Base-by-base conservation (phyloP, 2,888 invertebrate species). In the Pelosia muscerda region DNA sequence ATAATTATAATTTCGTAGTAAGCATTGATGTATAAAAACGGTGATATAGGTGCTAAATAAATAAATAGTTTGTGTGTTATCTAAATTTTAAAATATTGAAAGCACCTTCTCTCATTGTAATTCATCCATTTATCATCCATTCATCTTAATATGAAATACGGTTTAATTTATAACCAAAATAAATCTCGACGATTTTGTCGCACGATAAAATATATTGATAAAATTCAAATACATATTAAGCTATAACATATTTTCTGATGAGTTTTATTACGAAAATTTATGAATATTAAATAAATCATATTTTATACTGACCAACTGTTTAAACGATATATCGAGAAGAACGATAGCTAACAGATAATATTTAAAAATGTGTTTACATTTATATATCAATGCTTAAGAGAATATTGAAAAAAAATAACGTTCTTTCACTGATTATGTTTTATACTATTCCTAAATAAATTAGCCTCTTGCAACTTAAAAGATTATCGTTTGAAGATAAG, bases 401-500 rank as follows among this genome's bases (percentile, higher is more conserved):
- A 56, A 34, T 11, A 9, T 38, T 22, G 6, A 5, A 63, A 22
- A 15, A 31, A 54, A 13, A 22, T 23, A 23, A 26, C 0, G 25
- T 25, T 23, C 19, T 23, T 54, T 34, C 5, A 42, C 63, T 55
- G 26, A 31, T 31, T 26, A 63, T 63, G n/a, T 54, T 31, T 19
- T n/a, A 64, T 2, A 28, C 42, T 65, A 23, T 22, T 55, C 64
- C 26, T 55, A 69, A 38, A 53, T 55, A 59, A n/a, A 67, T 63
- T 78, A 79, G 79, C 81, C 79, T 81, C 81, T 71, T 63, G 56
- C 9, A 74, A 71, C 76, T 79, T 76, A 70, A 60, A 65, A n/a
- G n/a, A 62, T 66, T 78, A 75, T 65, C 63, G 67, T 69, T 70
- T 75, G 28, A 68, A 69, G 38, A 73, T 70, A 64, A 73, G 73